Base-by-base conservation (phyloP, 2,113 vertebrate genomes). In the Brachypteracias leptosomus region DNA sequence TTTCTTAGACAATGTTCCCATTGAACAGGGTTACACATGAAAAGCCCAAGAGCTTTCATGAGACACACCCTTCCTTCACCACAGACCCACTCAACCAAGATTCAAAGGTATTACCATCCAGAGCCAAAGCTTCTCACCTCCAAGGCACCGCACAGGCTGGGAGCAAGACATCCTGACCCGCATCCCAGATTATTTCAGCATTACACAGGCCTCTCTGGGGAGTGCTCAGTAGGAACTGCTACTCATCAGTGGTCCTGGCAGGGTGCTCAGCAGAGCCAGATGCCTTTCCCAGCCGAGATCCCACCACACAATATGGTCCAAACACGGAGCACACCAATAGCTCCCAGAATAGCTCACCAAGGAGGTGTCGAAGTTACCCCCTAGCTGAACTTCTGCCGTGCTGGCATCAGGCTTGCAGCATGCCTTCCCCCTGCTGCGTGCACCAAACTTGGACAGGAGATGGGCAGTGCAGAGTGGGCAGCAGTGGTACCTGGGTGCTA, bases 391-490 rank as follows among this genome's bases (percentile, higher is more conserved):
- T 21, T 54, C 47, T 49, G 65, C 73, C 0, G 0, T 36, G n/a
- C 57, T 14, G 18, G n/a, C 54, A 72, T 47, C 10, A 3, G 68
- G 26, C 57, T 89, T 31, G 36, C 67, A 75, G 51, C 55, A 26
- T 0, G 1, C 61, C 61, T 91, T 78, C 28, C 11, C 33, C 13
- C 46, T 33, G 22, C 73, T 74, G n/a, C 16, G 18, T 9, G 13
- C n/a, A 80, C 22, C 42, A 35, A 33, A 16, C 16, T 63, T 47
- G 65, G 47, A 58, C 52, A 67, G 47, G 36, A 73, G n/a, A 38
- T 0, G 2, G 20, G n/a, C 42, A 68, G 20, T 2, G 0, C 0
- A 1, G n/a, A 47, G 24, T 35, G 52, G 31, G 86, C 38, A 84
- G 79, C 17, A 51, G 46, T 49, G 21, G 38, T 2, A 8, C 16